Evolutionary conservation across 2,888 invertebrate genomes (phyloP), one percentile per base, ranked within the genome.

Genomic region (Tenthredo scrophulariae): DNA sequence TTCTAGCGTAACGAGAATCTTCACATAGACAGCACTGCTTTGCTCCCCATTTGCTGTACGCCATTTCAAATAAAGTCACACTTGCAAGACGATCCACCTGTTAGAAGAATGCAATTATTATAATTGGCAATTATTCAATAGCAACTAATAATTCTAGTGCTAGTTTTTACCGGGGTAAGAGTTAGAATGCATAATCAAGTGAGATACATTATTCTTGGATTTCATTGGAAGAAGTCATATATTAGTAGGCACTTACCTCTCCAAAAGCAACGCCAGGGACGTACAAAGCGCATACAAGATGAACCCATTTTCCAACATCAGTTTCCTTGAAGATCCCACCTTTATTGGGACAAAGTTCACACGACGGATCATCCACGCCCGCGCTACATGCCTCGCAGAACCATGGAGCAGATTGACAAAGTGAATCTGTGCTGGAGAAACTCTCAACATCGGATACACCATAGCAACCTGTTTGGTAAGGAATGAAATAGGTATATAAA

Each of bases 331-430:
- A 99, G 93, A 96, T 99, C 88, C 97, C 98, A 89, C 97, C 97
- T 95, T 91, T 96, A 92, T 98, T 98, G 0, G 99, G 99, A 92
- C 99, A 99, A 22, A 99, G 94, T 94, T 99, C 99, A 93, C 99
- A 99, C 58, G 95, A 96, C 0, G 99, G 99, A 92, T 97, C 97
- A 18, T 95, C 96, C 18, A 97, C 96, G 0, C 98, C 98, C 29
- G 98, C 98, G 90, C 97, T 97, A 91, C 99, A 99, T 6, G 99
- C 98, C 93, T 99, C 99, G 94, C 99, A 99, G 94, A 99, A 99
- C 99, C 99, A 99, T 0, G 99, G 99, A 88, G 99, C 99, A 0
- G 99, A 99, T 43, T 98, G 98, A 84, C 98, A 98, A 0, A 98
- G 97, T 18, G 99, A 99, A 87, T 97, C 97, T 40, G 98, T 98